These are phyloP conservation scores for Hydrophis major DNA, from an alignment of 2,797 vertebrate species.

Conservation along the genomic window DNA sequence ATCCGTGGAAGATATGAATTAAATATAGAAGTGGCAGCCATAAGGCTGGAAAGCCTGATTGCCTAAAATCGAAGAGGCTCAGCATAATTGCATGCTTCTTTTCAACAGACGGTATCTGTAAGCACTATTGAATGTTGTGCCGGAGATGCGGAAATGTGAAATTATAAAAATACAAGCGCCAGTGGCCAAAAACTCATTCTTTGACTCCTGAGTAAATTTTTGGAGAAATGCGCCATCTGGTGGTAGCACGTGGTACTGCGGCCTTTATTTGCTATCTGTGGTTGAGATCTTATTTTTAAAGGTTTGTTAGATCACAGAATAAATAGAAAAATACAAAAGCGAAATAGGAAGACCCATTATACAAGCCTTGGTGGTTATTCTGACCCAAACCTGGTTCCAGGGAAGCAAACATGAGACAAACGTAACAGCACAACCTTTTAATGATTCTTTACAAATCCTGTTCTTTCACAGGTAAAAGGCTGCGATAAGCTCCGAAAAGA, in stretches of 20 bases:
- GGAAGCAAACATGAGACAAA: no score
- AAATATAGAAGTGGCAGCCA: neutral
- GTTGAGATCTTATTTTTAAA: neutral
- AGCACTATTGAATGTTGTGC: constrained; percentile 1
- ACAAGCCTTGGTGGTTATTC: no score
- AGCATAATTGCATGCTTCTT: neutral
- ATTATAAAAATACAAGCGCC: neutral
- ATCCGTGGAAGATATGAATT: constrained; percentile 1
- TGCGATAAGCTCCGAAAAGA: no score
- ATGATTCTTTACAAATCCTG: no score
- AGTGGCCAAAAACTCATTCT: constrained; percentile 18
- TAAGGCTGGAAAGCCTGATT: neutral
- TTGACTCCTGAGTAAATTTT: neutral
- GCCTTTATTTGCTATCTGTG: constrained; percentile 36
- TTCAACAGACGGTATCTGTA: neutral
- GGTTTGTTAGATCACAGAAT: neutral
- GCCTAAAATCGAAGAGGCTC: neutral
- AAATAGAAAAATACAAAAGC: no score
- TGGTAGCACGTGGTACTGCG: neutral
- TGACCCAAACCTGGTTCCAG: no score
- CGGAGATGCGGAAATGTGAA: neutral
- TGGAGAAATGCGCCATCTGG: neutral
- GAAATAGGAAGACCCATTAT: no score
- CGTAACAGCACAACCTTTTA: no score
- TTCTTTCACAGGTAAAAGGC: no score